Conservation (phyloP, 2,113 vertebrate species). For the Polypterus senegalus region DNA sequence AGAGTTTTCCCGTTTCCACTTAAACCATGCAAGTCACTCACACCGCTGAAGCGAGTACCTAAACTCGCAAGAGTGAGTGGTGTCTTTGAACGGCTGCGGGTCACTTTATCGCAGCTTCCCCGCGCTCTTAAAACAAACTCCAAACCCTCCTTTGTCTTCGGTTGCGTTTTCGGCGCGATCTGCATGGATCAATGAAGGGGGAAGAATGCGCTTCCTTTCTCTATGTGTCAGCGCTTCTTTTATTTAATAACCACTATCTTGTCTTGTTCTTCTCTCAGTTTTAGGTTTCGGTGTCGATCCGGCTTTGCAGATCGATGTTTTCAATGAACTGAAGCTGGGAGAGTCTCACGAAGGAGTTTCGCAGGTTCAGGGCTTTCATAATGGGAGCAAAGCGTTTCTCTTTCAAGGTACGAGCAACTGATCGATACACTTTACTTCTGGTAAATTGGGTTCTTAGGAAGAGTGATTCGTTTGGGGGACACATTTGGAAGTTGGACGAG, state of each 20-base stretch:
- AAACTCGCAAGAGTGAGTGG: not conserved
- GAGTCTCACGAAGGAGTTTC: slow-evolving; percentile 69
- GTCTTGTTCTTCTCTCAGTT: slow-evolving; percentile 41
- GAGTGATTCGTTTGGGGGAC: too few species aligned
- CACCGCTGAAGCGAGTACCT: not conserved
- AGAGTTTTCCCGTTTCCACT: slow-evolving; percentile 14
- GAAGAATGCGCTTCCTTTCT: not conserved
- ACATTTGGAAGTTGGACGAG: too few species aligned
- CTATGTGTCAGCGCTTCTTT: not conserved
- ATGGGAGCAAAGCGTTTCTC: slow-evolving; percentile 85
- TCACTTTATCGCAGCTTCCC: slow-evolving; percentile 5
- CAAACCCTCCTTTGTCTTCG: not conserved
- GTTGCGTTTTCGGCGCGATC: not conserved
- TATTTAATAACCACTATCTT: slow-evolving; percentile 16
- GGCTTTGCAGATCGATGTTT: slow-evolving; percentile 74
- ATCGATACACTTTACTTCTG: not conserved
- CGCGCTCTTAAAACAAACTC: not conserved
- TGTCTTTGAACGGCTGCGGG: slow-evolving; percentile 8
- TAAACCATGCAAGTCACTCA: not conserved
- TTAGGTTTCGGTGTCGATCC: slow-evolving; percentile 87
- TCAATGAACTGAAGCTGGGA: slow-evolving; percentile 73
- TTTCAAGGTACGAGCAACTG: slow-evolving; percentile 66
- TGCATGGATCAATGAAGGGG: not conserved
- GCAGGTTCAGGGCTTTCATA: slow-evolving; percentile 87
- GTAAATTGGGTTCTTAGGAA: too few species aligned